These are phyloP conservation scores for Cloeon dipterum DNA, from an alignment of 2,888 invertebrate species.

Conservation along the genomic window DNA sequence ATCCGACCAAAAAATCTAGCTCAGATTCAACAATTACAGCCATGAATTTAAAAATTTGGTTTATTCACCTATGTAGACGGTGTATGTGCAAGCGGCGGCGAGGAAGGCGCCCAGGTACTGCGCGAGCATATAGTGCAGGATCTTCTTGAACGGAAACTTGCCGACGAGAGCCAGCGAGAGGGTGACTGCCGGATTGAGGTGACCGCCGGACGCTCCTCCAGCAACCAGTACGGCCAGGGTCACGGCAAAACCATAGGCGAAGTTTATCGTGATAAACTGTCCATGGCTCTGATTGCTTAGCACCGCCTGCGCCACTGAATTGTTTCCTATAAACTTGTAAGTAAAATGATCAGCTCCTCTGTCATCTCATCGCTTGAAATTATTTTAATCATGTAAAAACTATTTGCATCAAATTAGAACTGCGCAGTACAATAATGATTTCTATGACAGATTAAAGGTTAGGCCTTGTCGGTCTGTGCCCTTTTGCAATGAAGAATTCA, in stretches of 20 bases:
- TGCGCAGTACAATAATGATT: too few relatives aligned
- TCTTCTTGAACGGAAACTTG: conserved; percentile 15
- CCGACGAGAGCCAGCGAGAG: conserved; percentile 18
- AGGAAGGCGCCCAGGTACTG: conserved; percentile 26
- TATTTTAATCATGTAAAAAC: too few relatives aligned
- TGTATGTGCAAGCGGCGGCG: conserved; percentile 21
- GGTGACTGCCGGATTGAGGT: conserved; percentile 23
- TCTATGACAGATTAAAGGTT: too few relatives aligned
- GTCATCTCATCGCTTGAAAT: too few relatives aligned
- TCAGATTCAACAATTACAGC: too few relatives aligned
- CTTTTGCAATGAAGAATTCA: too few relatives aligned
- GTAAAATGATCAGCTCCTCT: too few relatives aligned
- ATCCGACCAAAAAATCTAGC: too few relatives aligned
- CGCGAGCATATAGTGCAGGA: conserved; percentile 19
- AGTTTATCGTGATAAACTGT: conserved; percentile 11
- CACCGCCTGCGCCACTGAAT: conserved; percentile 19
- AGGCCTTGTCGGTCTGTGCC: too few relatives aligned
- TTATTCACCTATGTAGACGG: too few relatives aligned
- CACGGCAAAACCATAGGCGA: conserved; percentile 24
- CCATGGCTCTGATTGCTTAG: conserved; percentile 13
- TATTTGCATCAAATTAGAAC: too few relatives aligned
- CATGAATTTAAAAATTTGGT: too few relatives aligned
- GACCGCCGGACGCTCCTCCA: conserved; percentile 18
- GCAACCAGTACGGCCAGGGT: conserved; percentile 23
- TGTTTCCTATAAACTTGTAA: conserved; percentile 19